Conservation (phyloP, 2,113 vertebrate species). For the Platycercus adscitus region DNA sequence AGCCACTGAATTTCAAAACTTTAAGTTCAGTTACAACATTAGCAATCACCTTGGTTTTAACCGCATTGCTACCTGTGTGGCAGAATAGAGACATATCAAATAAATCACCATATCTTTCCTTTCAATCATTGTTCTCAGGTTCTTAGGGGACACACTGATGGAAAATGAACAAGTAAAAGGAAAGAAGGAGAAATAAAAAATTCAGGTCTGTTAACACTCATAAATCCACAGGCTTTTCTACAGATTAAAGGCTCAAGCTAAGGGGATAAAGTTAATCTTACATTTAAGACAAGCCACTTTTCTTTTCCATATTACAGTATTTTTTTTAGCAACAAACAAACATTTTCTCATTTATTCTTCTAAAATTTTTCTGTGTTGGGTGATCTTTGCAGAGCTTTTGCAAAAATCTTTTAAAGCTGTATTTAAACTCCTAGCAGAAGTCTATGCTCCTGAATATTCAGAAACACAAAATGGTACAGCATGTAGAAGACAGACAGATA, state of each 20-base stretch:
- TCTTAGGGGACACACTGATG: slow-evolving; percentile 33
- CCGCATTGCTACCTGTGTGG: background rate
- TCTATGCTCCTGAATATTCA: background rate
- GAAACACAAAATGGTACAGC: background rate
- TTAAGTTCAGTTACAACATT: background rate
- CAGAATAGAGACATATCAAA: slow-evolving; percentile 33
- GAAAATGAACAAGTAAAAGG: slow-evolving; percentile 51
- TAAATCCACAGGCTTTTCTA: slow-evolving; percentile 63
- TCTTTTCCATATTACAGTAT: slow-evolving; percentile 13
- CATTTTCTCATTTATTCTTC: background rate
- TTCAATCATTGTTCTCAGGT: slow-evolving; percentile 21
- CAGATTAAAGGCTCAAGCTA: slow-evolving; percentile 66
- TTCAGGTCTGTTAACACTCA: slow-evolving; percentile 55
- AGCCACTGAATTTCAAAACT: background rate
- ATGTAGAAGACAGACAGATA: background rate
- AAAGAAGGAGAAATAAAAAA: slow-evolving; percentile 56
- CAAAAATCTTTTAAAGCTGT: background rate
- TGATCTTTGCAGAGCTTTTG: background rate
- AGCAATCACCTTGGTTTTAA: slow-evolving; percentile 15
- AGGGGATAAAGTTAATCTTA: slow-evolving; percentile 65
- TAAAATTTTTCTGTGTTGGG: background rate
- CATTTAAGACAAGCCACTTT: slow-evolving; percentile 59
- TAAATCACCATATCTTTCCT: slow-evolving; percentile 49
- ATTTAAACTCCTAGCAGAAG: background rate
- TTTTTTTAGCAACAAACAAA: slow-evolving; percentile 50